Base-by-base conservation (phyloP, 2,113 vertebrate genomes). In the Craseonycteris thonglongyai region DNA sequence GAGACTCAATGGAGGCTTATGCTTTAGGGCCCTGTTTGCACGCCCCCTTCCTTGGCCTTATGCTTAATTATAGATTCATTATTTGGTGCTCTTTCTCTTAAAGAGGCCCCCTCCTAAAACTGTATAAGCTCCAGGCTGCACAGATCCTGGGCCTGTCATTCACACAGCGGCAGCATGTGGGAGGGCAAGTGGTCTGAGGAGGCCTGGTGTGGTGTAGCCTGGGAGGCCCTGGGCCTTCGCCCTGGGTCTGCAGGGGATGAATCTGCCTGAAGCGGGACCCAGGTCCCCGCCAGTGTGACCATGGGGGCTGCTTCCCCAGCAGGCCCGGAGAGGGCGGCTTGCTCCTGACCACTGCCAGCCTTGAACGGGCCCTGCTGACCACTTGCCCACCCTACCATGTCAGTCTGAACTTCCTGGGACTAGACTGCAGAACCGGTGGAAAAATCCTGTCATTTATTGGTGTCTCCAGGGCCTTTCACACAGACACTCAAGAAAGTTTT, bases 401-500 rank as follows among this genome's bases (percentile, higher is more conserved):
- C n/a, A 26, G 11, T 12, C 26, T 33, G 28, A 58, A 35, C 30
- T 22, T 68, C 51, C 58, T 2, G 9, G 79, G 71, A 56, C 59
- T 26, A 68, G 65, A 56, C 68, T 7, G 4, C 30, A 18, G 40
- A 51, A 24, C 40, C 0, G 8, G 2, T 8, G 7, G 33, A 38
- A 51, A 78, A 42, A 51, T 35, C 30, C 28, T 15, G 14, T 47
- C 30, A 13, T 14, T 33, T 49, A 10, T 2, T 69, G 19, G 16
- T 78, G 75, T 83, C 38, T 83, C 16, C 3, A 10, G 16, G 16
- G 8, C 40, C 69, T 93, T 5, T 3, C 10, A 5, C 2, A 9
- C 6, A 47, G 54, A 89, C 59, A 56, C 58, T 79, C 3, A 13
- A 84, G 51, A 89, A 91, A 59, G 33, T 35, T 56, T 90, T 38